Percentiles rank a stretch among this genome's conserved stretches.
These are phyloP conservation scores for Acromyrmex charruanus DNA, from an alignment of 1,140 invertebrate species.

Conservation along the genomic window DNA sequence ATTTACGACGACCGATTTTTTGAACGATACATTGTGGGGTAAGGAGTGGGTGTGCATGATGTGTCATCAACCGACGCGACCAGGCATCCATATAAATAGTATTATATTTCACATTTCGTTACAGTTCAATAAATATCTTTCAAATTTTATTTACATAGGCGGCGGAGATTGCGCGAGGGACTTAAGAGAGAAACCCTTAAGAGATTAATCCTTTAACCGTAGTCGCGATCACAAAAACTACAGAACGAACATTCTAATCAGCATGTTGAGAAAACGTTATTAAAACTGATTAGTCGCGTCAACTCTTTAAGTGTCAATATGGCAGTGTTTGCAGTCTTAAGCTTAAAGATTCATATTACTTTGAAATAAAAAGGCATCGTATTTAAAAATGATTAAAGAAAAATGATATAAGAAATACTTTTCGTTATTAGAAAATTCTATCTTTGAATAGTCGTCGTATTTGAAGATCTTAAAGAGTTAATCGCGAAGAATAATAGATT, in stretches of 20 bases:
- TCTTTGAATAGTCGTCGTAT: not conserved
- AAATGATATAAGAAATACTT: not conserved
- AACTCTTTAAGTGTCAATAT: constrained; percentile 32
- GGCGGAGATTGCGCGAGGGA: constrained; percentile 35
- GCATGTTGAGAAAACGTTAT: not conserved
- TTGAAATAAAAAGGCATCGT: not conserved
- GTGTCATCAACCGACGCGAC: constrained; percentile 58
- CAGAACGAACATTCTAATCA: not conserved
- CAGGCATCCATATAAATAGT: constrained; percentile 75
- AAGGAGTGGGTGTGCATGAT: constrained; percentile 56
- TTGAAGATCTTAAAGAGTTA: constrained; percentile 24
- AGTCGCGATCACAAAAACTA: constrained; percentile 38
- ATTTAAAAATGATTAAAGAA: not conserved
- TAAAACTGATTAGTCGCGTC: not conserved
- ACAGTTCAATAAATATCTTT: constrained; percentile 82
- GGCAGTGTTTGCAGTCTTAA: constrained; percentile 12
- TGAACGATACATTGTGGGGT: constrained; percentile 32
- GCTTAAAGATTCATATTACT: not conserved
- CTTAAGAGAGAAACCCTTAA: constrained; percentile 34
- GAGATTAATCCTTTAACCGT: constrained; percentile 59
- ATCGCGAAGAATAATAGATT: not conserved
- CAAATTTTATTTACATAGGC: constrained; percentile 78
- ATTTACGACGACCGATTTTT: constrained; percentile 62
- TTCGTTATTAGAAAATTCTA: not conserved
- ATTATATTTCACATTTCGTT: constrained; percentile 79